These are phyloP conservation scores for Palythoa grandiflora DNA, from an alignment of 92 coral and sea anemone species.

Conservation along the genomic window DNA sequence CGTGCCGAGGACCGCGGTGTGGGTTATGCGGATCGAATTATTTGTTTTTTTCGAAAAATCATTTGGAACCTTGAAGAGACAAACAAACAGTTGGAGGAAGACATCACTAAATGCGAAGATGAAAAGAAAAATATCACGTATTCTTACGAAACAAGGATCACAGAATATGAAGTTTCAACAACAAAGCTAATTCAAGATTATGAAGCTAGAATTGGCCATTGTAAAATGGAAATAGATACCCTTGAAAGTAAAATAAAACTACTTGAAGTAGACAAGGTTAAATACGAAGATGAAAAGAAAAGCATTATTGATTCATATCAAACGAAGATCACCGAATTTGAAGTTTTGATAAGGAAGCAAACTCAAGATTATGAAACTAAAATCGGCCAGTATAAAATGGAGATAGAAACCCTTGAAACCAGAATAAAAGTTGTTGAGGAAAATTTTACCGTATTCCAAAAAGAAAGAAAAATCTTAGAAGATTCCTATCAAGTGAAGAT, in stretches of 20 bases:
- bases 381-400: background rate
- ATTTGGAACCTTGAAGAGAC: too few relatives aligned
- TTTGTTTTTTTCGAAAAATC: too few relatives aligned
- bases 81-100: too few relatives aligned
- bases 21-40: too few relatives aligned
- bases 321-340: constrained; percentile 7
- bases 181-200: background rate
- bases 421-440: background rate
- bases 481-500: background rate
- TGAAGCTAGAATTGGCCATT: constrained; percentile 8
- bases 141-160: background rate
- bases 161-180: background rate
- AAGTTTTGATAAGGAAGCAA: background rate
- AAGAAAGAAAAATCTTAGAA: background rate
- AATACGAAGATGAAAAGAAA: background rate
- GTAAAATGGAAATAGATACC: background rate
- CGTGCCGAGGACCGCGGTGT: too few relatives aligned
- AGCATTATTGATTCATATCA: background rate
- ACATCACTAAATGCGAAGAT: background rate
- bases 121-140: background rate
- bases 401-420: background rate
- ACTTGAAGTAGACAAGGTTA: background rate
- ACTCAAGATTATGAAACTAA: background rate
- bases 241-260: background rate
- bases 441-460: background rate